Percentiles rank a stretch among this genome's conserved stretches.
Evolutionary conservation across 2,113 vertebrate species (phyloP).

Genomic region (Echinops telfairi): DNA sequence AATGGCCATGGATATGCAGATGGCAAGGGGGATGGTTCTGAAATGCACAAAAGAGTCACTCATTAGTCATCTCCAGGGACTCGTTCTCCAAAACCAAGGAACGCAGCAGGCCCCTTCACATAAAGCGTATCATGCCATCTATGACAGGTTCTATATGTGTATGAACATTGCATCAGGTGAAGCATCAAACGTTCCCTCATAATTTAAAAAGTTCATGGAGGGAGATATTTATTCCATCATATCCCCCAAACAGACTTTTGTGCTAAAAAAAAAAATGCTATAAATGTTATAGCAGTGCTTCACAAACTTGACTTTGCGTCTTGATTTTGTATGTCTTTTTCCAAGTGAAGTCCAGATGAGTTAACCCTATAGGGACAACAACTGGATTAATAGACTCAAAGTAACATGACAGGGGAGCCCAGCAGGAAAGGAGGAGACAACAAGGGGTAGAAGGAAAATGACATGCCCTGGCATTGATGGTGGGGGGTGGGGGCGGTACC

Average conservation of each 20-base stretch:
- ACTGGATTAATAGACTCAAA: no score
- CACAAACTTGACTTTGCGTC: neutral
- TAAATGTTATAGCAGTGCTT: neutral
- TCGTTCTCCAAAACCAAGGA: slow-evolving; percentile 72
- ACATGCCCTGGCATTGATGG: no score
- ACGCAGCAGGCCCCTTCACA: neutral
- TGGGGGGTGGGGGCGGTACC: no score
- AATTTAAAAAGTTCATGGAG: neutral
- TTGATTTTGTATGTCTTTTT: neutral
- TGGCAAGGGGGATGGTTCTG: slow-evolving; percentile 97
- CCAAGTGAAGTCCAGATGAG: neutral
- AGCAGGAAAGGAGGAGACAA: no score
- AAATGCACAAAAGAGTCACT: slow-evolving; percentile 84
- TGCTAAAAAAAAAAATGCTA: neutral
- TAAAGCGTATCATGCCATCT: neutral
- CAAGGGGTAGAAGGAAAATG: no score
- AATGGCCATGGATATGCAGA: slow-evolving; percentile 97
- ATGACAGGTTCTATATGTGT: neutral
- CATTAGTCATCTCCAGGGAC: slow-evolving; percentile 72
- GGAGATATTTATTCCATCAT: neutral
- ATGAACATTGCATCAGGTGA: neutral
- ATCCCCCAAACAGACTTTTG: neutral
- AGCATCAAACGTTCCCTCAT: neutral
- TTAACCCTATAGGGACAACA: no score
- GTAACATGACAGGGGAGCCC: no score